phyloP scores from a whole-genome alignment of 1,140 invertebrate species.

The Tetragnatha versicolor region DNA sequence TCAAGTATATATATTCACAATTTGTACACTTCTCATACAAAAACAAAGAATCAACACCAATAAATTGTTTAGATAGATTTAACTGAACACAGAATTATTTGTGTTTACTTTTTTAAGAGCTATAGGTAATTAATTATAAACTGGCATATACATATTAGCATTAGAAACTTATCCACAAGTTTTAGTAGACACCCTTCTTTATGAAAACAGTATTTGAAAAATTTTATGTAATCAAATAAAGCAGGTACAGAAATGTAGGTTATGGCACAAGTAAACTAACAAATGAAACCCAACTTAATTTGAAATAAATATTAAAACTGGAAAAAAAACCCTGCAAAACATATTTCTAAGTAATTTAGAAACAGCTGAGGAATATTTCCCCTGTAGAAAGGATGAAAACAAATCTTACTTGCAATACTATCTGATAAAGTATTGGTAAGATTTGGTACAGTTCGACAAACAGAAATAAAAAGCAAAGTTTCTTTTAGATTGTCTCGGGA shows the following conservation, averaged over 20 bases:
- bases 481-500: no score
- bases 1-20: conserved; percentile 3
- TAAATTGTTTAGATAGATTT: background rate
- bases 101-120: background rate
- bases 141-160: background rate
- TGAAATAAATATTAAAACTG: no score
- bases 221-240: background rate
- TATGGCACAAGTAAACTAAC: conserved; percentile 19
- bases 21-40: conserved; percentile 15
- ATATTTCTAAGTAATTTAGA: no score
- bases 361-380: no score
- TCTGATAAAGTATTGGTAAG: no score
- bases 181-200: background rate
- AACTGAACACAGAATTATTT: background rate
- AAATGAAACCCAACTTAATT: no score
- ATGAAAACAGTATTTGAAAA: background rate
- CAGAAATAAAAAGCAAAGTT: no score
- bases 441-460: no score
- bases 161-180: background rate
- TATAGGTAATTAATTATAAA: background rate
- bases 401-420: no score
- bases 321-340: no score
- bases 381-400: no score
- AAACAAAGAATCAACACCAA: conserved; percentile 2
- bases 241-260: conserved; percentile 9